Evolutionary conservation across 2,113 vertebrate genomes (phyloP), one percentile per base, ranked within the genome.

Genomic region (Aspidoscelis tigris): DNA sequence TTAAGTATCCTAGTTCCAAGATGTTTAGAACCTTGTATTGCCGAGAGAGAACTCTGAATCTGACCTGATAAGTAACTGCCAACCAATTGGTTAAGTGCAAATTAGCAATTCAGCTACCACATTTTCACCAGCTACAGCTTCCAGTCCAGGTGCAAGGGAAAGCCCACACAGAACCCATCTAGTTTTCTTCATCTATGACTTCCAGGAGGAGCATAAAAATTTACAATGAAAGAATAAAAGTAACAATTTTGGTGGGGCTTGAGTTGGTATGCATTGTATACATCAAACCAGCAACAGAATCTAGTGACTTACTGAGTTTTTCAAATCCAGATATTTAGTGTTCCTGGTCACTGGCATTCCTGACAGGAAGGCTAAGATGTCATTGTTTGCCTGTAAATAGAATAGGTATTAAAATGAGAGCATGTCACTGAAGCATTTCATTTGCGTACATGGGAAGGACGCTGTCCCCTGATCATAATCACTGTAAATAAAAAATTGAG

Each of bases 271-370:
- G 71, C 47, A 39, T 3, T 64, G 3, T 58, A 8, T 9, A 55
- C 55, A 12, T 24, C 43, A 7, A 50, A 39, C 24, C 65, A 53
- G 18, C 43, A 78, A 72, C 41, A 69, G 16, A 21, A 58, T 26
- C 11, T 47, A 10, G 21, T 0, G 43, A 96, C 96, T 97, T 93
- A 99, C 99, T 82, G 97, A 96, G 58, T 98, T 99, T 90, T 99
- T 99, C 83, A 99, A 97, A 93, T 99, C 98, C 93, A 99, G 96
- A 89, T 99, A 99, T 94, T 98, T 97, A 1, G 99, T 99, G 88
- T 98, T 99, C 82, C 98, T 96, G 81, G 99, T 99, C 78, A 99
- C 98, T 7, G 99, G 99, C 96, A 99, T 99, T 84, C 99, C 99
- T 18, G 99, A 99, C 78, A 99, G 94, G 90, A 99, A 99, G 84